Percentiles rank a stretch among this genome's conserved stretches.
These are phyloP conservation scores for Atrina japonica DNA, from an alignment of 2,888 invertebrate species.

Conservation along the genomic window DNA sequence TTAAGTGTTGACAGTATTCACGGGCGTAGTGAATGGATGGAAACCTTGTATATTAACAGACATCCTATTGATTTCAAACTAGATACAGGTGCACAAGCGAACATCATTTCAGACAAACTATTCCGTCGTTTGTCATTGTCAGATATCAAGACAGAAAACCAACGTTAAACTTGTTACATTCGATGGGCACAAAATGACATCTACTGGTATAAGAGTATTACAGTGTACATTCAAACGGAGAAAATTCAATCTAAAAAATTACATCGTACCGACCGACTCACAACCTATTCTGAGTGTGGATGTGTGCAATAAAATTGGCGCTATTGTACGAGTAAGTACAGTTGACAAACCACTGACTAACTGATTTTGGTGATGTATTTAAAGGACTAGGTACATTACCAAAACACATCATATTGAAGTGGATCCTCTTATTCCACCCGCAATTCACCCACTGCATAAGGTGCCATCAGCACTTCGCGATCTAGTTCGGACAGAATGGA, in stretches of 20 bases:
- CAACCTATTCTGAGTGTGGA: slow-evolving; percentile 8
- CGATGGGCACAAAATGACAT: neutral
- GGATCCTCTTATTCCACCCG: slow-evolving; percentile 12
- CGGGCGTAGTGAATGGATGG: neutral
- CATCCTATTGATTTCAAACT: slow-evolving; percentile 15
- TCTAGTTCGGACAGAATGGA: slow-evolving; percentile 17
- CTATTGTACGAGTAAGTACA: neutral
- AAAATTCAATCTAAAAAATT: slow-evolving; percentile 11
- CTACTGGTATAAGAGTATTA: neutral
- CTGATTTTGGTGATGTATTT: neutral
- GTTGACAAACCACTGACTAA: neutral
- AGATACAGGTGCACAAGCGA: slow-evolving; percentile 34
- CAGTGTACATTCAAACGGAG: slow-evolving; percentile 10
- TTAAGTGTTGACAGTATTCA: neutral
- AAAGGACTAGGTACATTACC: neutral
- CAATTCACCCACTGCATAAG: slow-evolving; percentile 31
- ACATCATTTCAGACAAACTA: slow-evolving; percentile 18
- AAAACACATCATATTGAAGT: neutral
- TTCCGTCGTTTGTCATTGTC: neutral
- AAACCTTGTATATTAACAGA: neutral
- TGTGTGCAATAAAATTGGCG: neutral
- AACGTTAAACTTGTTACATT: slow-evolving; percentile 14
- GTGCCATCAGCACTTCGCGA: slow-evolving; percentile 18
- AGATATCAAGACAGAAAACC: neutral
- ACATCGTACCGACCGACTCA: slow-evolving; percentile 1